Evolutionary conservation across 2,888 invertebrate genomes (phyloP), one percentile per base, ranked within the genome.

Genomic region (Scaptomyza polygonia): DNA sequence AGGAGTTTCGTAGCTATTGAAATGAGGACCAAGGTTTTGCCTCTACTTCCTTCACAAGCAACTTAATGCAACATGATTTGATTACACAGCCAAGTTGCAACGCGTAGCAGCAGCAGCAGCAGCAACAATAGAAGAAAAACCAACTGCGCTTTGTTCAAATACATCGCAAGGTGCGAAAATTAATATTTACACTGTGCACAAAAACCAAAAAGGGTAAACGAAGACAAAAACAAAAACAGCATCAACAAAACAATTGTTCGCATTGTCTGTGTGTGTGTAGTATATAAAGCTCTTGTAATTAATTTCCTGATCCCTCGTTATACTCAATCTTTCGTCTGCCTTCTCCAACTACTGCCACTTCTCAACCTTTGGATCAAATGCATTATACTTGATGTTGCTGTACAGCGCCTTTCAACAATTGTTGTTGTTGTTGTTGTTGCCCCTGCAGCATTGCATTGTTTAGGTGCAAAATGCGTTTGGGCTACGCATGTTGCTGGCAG

Each of bases 151-250:
- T 57, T 69, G 69, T 55, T 42, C 40, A 18, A 36, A 18, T 30
- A 43, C 67, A 27, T 69, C 54, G 64, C 67, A 84, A 81, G 84
- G 88, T 85, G 84, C 54, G 82, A 87, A 85, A 78, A 81, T 83
- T 81, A 85, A 88, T 85, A 87, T 81, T 81, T 87, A 64, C 71
- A 55, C 40, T 51, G 40, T 11, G 14, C 36, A 14, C 39, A 61
- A 63, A 67, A 69, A 39, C 4, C 6, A 1, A 59, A 57, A 63
- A 45, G 45, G 51, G 21, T 16, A 25, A 25, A 25, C 5, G 25
- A 47, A 40, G 36, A 48, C 30, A 32, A 59, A 40, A 36, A 54
- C 49, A 27, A 39, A 18, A 42, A 30, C 32, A 57, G 44, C 29
- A 32, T 29, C 34, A 30, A 32, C 34, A 51, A 14, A 32, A n/a